Conservation (phyloP, 2,113 vertebrate species). For the Pyrgilauda ruficollis region DNA sequence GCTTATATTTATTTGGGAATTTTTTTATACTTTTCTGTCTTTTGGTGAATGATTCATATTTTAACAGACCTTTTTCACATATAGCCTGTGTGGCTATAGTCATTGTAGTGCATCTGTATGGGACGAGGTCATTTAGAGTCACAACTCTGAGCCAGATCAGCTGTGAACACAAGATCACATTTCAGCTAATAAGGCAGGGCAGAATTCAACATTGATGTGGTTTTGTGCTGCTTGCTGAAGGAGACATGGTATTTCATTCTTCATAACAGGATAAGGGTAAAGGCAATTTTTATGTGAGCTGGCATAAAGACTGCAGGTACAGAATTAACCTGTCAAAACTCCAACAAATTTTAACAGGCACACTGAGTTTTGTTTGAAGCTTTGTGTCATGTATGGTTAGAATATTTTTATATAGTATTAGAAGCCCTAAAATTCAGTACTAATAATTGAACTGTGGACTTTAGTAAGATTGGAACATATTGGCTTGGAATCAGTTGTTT, state of each 20-base stretch:
- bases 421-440: not conserved
- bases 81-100: not conserved
- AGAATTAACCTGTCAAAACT: constrained; percentile 31
- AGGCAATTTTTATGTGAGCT: not conserved
- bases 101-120: not conserved
- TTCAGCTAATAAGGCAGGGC: not conserved
- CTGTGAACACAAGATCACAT: not conserved
- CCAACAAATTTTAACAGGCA: not conserved
- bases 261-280: not conserved
- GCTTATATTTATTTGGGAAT: not conserved
- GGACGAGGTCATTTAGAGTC: not conserved
- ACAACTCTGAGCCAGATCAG: not conserved
- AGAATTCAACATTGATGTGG: not conserved
- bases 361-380: not conserved
- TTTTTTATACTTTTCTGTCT: not conserved
- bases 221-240: not conserved
- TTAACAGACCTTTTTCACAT: not conserved
- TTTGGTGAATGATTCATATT: not conserved
- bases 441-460: not conserved
- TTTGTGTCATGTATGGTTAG: not conserved
- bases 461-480: not conserved
- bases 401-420: not conserved
- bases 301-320: not conserved
- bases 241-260: not conserved
- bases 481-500: not conserved